Conservation (phyloP, 1,140 invertebrate genomes). For the Mamestra configurata region DNA sequence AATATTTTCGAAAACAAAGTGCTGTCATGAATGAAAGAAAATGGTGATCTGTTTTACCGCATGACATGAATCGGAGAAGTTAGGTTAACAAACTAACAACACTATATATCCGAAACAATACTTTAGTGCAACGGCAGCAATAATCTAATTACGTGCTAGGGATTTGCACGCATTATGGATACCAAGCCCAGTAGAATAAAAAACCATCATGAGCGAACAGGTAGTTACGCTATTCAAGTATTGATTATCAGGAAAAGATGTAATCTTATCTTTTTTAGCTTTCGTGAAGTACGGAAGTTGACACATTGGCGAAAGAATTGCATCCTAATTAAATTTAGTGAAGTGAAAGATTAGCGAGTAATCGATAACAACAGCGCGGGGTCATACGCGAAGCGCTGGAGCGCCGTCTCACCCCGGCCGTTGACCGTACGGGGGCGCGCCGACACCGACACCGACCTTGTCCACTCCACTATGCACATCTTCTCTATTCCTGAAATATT, state of each 20-base stretch:
- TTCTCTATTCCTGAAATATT: constrained; percentile 51
- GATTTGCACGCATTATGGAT: background rate
- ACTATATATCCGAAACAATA: background rate
- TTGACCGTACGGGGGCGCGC: constrained; percentile 82
- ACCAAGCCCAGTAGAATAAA: background rate
- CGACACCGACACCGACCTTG: constrained; percentile 81
- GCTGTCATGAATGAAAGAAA: background rate
- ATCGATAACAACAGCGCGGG: constrained; percentile 81
- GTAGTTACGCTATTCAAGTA: constrained; percentile 29
- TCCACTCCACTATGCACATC: constrained; percentile 70
- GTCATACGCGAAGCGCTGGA: constrained; percentile 71
- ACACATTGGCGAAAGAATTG: constrained; percentile 35
- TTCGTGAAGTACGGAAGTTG: background rate
- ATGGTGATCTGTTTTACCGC: background rate
- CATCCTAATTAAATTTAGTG: constrained; percentile 67
- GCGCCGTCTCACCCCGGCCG: constrained; percentile 42
- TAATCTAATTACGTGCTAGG: constrained; percentile 38
- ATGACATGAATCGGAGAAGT: background rate
- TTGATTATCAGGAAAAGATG: constrained; percentile 23
- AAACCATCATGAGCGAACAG: constrained; percentile 25
- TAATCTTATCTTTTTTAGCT: background rate
- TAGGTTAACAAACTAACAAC: background rate
- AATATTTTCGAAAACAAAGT: no score
- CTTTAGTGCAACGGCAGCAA: background rate
- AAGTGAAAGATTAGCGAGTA: constrained; percentile 76